Base-by-base conservation (phyloP, 2,113 vertebrate genomes). In the Cyanoramphus novaezelandiae region DNA sequence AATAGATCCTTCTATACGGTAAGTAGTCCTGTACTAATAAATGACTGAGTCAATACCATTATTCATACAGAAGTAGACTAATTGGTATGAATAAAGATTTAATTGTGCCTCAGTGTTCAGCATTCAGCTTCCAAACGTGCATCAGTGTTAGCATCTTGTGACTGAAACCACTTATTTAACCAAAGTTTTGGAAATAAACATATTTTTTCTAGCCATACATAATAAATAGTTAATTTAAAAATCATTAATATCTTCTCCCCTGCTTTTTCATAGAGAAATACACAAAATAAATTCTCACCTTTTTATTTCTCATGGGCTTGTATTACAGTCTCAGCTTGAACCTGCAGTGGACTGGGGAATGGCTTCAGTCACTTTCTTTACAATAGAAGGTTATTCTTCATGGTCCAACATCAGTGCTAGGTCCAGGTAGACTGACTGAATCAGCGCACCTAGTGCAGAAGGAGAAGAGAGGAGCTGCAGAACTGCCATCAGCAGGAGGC, bases 311-410 rank as follows among this genome's bases (percentile, higher is more conserved):
- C n/a, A 39, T 8, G 41, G 44, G 14, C 33, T 15, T 64, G 2
- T 33, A 27, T 13, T 24, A 14, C 11, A 69, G 27, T 46, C 23
- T 65, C 25, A 28, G 5, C 20, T 50, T 90, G 33, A 75, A 44
- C 0, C 0, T 44, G 27, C 4, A 16, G 33, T 19, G 39, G 11
- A 17, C 9, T 85, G 24, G 11, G 43, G 17, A 76, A n/a, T 10
- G 8, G 28, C 71, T 86, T 80, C 37, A 49, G 28, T 50, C 19
- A 23, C 44, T 80, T 78, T 72, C 57, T 41, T 82, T 64, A 9
- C 21, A 52, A 19, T 0, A 41, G 62, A 27, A 59, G 11, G 17
- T 46, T 65, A 13, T 0, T 0, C 28, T 47, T 67, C 49, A 37
- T 8, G 46, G 19, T 50, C 19, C 18, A 17, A 52, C 21, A 31